Evolutionary conservation across 2,113 vertebrate species (phyloP), one percentile per base, ranked within the genome.

Genomic region (Cynocephalus volans): DNA sequence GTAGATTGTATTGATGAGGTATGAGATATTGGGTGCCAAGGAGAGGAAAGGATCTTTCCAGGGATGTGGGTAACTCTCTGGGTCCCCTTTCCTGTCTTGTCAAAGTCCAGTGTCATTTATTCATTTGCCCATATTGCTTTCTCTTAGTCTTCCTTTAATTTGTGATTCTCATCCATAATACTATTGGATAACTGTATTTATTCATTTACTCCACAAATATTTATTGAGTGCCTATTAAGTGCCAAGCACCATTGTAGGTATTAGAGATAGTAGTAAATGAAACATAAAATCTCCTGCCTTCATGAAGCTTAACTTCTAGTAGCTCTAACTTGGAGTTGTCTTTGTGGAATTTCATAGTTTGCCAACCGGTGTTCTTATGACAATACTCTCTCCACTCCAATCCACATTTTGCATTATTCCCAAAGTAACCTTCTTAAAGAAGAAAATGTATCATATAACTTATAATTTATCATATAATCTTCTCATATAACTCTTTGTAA

Each of bases 341-440:
- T 88, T 41, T 79, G 36, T 77, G 41, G 31, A 93, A 94, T 86
- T 58, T 81, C 64, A 36, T 36, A 64, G 56, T 58, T 72, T 85
- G 73, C 45, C 4, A 48, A 31, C 5, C 85, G 18, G 26, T 62
- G n/a, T 96, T 77, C 77, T 45, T 45, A 54, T 9, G 54, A 24
- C 5, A 33, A 93, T 60, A 50, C 7, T 56, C 50, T 52, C 48
- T 14, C 17, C 4, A 48, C 23, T 65, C 48, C 19, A 80, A 58
- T 33, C n/a, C 33, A 65, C 2, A 6, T 33, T 56, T 26, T 48
- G 64, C 36, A 36, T 50, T 36, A 36, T 90, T 58, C 31, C 45
- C 45, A 72, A 62, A 26, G 24, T 65, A 31, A 18, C 12, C 4
- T 33, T 80, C 21, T 76, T 45, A 50, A 86, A 45, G n/a, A 60